Percentiles rank a stretch among this genome's conserved stretches.
Conservation (phyloP, 2,797 vertebrate species). For the Yasuhikotakia modesta region DNA sequence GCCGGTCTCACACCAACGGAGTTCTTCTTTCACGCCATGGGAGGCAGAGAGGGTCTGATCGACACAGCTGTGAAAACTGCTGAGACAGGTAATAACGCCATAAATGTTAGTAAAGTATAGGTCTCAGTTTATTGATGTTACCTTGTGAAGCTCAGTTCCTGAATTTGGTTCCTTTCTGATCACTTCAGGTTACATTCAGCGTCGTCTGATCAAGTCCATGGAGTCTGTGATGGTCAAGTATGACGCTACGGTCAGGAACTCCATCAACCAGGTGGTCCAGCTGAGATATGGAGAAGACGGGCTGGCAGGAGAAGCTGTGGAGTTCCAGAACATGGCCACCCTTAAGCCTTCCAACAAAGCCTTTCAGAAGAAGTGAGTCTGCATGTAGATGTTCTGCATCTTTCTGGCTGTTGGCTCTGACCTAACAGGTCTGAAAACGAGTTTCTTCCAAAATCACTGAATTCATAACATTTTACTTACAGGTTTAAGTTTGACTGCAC, state of each 20-base stretch:
- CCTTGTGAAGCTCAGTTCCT: too few species aligned
- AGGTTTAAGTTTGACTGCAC: constrained; percentile 93
- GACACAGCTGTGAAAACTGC: constrained; percentile 96
- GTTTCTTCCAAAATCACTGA: too few species aligned
- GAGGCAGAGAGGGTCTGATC: constrained; percentile 93
- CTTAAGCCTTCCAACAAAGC: constrained; percentile 94
- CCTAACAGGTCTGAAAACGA: too few species aligned
- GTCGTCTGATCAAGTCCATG: constrained; percentile 97
- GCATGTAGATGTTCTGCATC: too few species aligned
- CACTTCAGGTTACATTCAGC: constrained; percentile 90
- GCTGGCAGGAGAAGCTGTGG: constrained; percentile 90
- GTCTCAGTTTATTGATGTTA: too few species aligned
- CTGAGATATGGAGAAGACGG: constrained; percentile 96
- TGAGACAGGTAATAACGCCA: constrained; percentile 83
- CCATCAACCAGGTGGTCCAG: constrained; percentile 97
- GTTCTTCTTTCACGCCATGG: constrained; percentile 99
- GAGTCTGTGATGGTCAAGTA: constrained; percentile 99
- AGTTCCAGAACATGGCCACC: constrained; percentile 94
- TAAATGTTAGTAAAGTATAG: neutral
- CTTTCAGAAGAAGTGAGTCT: constrained; percentile 93
- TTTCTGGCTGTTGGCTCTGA: too few species aligned
- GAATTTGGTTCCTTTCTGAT: neutral
- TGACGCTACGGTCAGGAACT: constrained; percentile 92
- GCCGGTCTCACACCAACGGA: constrained; percentile 94
- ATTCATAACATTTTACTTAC: too few species aligned